Evolutionary conservation across 2,113 vertebrate genomes (phyloP).

Genomic region (Microtus oregoni): DNA sequence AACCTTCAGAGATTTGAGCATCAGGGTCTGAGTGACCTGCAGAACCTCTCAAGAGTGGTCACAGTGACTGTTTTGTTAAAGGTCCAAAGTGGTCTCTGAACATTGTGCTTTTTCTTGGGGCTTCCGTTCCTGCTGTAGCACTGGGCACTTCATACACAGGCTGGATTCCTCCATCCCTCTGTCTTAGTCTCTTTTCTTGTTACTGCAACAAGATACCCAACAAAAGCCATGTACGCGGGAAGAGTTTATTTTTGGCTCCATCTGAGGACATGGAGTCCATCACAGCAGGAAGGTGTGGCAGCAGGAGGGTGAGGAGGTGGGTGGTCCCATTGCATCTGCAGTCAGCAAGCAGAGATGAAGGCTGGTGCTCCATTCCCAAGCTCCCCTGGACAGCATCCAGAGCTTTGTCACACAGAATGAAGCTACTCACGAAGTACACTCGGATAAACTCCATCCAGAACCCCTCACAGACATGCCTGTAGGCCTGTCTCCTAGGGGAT

Average conservation of each 20-base stretch:
- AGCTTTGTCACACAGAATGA: background rate
- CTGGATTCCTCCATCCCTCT: background rate
- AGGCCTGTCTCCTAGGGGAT: too few relatives aligned
- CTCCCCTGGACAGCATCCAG: background rate
- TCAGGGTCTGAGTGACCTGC: background rate
- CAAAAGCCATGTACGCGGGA: background rate
- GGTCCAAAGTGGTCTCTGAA: background rate
- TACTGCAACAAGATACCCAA: too few relatives aligned
- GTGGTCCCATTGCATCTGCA: background rate
- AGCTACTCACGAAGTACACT: background rate
- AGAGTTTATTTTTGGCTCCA: background rate
- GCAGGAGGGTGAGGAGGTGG: background rate
- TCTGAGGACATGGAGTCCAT: background rate
- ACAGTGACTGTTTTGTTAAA: background rate
- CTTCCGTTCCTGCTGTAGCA: fast-evolving
- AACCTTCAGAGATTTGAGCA: background rate
- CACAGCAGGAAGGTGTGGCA: background rate
- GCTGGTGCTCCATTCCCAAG: background rate
- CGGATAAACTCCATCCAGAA: too few relatives aligned
- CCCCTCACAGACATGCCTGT: too few relatives aligned
- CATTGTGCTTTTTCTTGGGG: too few relatives aligned
- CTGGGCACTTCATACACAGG: fast-evolving
- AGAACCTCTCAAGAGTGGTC: background rate
- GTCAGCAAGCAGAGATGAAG: background rate
- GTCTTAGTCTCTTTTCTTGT: background rate